phyloP scores from a whole-genome alignment of 2,113 vertebrate species.

The Triplophysa rosa region DNA sequence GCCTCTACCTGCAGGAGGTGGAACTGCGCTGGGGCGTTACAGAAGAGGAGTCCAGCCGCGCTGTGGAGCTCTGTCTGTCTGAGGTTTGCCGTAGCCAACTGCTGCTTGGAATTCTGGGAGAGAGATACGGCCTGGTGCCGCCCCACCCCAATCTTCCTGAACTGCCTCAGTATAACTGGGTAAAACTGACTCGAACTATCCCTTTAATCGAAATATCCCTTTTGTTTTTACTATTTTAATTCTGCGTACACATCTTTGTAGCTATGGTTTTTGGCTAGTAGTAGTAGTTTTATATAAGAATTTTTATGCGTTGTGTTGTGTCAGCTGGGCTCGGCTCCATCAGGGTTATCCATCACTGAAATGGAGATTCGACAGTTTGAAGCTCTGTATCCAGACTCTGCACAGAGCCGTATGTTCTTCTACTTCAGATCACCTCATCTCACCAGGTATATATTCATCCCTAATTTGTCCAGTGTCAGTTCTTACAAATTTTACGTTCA shows the following conservation, averaged over 20 bases:
- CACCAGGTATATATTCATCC: conserved; percentile 59
- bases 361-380: conserved; percentile 86
- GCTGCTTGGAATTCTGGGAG: conserved; percentile 83
- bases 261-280: no score
- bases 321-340: conserved; percentile 75
- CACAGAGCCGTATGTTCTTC: conserved; percentile 71
- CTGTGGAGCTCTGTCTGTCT: conserved; percentile 80
- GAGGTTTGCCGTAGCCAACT: conserved; percentile 85
- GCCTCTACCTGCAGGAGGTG: conserved; percentile 80
- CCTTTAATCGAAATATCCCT: not conserved
- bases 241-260: no score
- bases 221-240: not conserved
- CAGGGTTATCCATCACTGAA: conserved; percentile 82
- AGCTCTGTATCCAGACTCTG: conserved; percentile 63
- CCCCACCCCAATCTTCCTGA: conserved; percentile 74
- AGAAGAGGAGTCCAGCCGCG: conserved; percentile 79
- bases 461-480: not conserved
- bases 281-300: not conserved
- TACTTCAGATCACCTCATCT: conserved; percentile 79
- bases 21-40: conserved; percentile 90
- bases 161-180: conserved; percentile 83
- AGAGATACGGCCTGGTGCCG: conserved; percentile 81
- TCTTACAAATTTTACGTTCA: not conserved
- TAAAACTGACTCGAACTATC: conserved; percentile 62
- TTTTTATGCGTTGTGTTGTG: not conserved